A percentile compares a stretch with the other conserved stretches of the same genome.
These are phyloP conservation scores for Orbicella faveolata DNA, from an alignment of 64 coral and sea anemone genomes.

Conservation along the genomic window DNA sequence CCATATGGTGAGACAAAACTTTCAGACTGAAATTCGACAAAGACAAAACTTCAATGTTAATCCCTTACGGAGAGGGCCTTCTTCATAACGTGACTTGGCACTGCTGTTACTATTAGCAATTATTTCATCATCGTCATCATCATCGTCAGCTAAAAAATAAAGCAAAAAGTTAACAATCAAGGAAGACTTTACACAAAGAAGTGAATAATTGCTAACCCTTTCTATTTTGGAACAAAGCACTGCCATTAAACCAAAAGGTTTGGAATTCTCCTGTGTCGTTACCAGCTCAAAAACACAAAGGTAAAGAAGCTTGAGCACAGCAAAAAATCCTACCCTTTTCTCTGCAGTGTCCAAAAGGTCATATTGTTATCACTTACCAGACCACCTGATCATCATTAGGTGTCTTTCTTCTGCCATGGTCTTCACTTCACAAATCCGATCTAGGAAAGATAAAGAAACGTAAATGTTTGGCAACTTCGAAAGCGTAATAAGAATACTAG, in stretches of 20 bases:
- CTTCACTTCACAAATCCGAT: conserved; percentile 71
- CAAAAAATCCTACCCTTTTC: too few species aligned
- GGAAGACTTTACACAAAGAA: not conserved
- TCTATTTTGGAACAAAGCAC: too few species aligned
- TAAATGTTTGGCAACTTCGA: not conserved
- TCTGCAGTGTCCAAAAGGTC: not conserved
- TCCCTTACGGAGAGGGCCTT: conserved; percentile 4
- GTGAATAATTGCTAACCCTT: too few species aligned
- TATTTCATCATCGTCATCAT: conserved; percentile 40
- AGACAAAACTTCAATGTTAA: not conserved
- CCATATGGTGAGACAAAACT: too few species aligned
- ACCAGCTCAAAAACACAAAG: too few species aligned
- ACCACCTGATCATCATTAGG: conserved; percentile 69
- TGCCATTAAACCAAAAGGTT: too few species aligned
- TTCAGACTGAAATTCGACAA: too few species aligned
- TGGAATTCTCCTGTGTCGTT: too few species aligned
- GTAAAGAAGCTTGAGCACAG: too few species aligned
- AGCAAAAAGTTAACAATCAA: not conserved
- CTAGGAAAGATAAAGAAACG: conserved; percentile 7
- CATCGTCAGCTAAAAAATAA: conserved; percentile 13
- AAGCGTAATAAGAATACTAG: not conserved
- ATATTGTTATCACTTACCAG: conserved; percentile 35
- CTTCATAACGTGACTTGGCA: not conserved
- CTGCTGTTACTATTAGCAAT: not conserved
- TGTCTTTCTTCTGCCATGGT: conserved; percentile 65